Evolutionary conservation across 1,140 invertebrate species (phyloP).

Genomic region (Drosophila albomicans): DNA sequence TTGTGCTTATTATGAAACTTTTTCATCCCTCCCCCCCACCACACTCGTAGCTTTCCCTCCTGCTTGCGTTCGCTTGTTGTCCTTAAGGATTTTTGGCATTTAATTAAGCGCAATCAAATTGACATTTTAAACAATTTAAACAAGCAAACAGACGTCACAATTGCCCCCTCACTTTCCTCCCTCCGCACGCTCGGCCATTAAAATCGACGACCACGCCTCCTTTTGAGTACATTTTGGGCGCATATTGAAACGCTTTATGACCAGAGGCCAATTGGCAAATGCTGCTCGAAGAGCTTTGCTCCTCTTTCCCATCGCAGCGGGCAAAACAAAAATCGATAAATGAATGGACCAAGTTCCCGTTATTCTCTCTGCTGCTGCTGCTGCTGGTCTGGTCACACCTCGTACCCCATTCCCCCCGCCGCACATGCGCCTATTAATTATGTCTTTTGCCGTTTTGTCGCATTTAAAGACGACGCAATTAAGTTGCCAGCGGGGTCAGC

Average conservation of each 20-base stretch:
- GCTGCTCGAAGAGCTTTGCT: slow-evolving; percentile 24
- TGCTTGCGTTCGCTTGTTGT: slow-evolving; percentile 45
- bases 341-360: slow-evolving; percentile 12
- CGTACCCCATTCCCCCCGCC: not conserved
- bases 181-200: not conserved
- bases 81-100: slow-evolving; percentile 79
- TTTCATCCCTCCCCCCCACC: slow-evolving; percentile 13
- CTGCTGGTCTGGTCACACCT: not conserved
- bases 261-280: slow-evolving; percentile 69
- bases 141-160: slow-evolving; percentile 65
- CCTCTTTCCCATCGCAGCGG: not conserved
- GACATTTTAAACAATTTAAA: slow-evolving; percentile 84
- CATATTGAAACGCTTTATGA: slow-evolving; percentile 81
- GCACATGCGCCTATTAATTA: slow-evolving; percentile 70
- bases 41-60: not conserved
- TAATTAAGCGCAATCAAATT: slow-evolving; percentile 82
- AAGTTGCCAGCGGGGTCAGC: slow-evolving; percentile 51
- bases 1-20: slow-evolving; percentile 76
- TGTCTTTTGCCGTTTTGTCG: slow-evolving; percentile 83
- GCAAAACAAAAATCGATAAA: slow-evolving; percentile 67
- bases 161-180: slow-evolving; percentile 6
- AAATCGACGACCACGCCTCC: slow-evolving; percentile 7
- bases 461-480: slow-evolving; percentile 78
- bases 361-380: not conserved
- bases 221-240: slow-evolving; percentile 57